Conservation (phyloP, 1,140 invertebrate species). For the Aphidius gifuensis region DNA sequence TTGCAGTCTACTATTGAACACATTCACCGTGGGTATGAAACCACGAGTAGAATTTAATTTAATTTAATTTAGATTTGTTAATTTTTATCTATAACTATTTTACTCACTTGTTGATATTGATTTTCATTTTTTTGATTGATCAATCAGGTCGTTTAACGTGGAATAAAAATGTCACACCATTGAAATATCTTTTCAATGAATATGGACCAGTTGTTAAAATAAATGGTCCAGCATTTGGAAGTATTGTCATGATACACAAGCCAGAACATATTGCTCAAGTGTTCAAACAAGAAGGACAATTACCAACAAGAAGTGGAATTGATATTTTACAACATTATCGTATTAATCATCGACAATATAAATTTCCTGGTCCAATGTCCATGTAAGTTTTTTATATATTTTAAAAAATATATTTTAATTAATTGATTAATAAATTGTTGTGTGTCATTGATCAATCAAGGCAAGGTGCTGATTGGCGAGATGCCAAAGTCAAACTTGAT, state of each 20-base stretch:
- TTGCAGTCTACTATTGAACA: constrained; percentile 58
- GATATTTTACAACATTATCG: constrained; percentile 64
- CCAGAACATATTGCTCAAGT: constrained; percentile 63
- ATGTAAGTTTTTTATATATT: constrained; percentile 51
- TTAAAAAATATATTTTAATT: constrained; percentile 3
- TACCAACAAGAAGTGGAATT: constrained; percentile 59
- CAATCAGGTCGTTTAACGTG: constrained; percentile 48
- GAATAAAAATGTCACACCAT: constrained; percentile 47
- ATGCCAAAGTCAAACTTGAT: constrained; percentile 53
- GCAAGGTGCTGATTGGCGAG: constrained; percentile 59
- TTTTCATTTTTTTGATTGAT: constrained; percentile 1
- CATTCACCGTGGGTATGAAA: constrained; percentile 58
- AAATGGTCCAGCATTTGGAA: constrained; percentile 59
- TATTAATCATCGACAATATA: constrained; percentile 55
- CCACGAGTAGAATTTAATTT: too few species aligned
- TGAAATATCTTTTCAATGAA: constrained; percentile 59
- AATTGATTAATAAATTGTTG: not conserved
- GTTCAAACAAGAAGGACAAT: constrained; percentile 58
- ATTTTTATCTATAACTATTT: too few species aligned
- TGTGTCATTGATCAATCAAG: constrained; percentile 25
- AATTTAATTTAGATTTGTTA: too few species aligned
- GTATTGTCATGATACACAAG: constrained; percentile 58
- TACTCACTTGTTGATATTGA: constrained; percentile 23
- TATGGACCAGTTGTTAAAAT: constrained; percentile 64
- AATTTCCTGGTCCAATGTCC: constrained; percentile 57